A percentile compares a stretch with the other conserved stretches of the same genome.
Evolutionary conservation across 2,797 vertebrate species (phyloP).

Genomic region (Meda fulgida): DNA sequence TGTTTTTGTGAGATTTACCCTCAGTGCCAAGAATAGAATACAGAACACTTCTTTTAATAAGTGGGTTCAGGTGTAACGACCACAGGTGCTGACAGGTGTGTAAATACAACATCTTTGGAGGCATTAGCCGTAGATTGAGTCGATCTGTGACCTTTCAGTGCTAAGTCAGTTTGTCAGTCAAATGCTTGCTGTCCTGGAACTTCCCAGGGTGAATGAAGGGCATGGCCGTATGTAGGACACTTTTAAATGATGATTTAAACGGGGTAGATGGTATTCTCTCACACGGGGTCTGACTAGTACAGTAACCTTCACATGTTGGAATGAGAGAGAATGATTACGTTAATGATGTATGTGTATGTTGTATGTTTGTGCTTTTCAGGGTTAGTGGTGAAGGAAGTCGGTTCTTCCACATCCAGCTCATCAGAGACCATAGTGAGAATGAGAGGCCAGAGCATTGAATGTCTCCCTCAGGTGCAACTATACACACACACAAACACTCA

Average conservation of each 20-base stretch:
- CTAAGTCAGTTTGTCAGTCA: background rate
- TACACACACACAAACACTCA: conserved; percentile 1
- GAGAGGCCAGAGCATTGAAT: conserved; percentile 96
- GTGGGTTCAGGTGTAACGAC: background rate
- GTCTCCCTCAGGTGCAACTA: conserved; percentile 89
- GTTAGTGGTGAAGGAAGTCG: conserved; percentile 93
- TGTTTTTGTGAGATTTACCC: background rate
- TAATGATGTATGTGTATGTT: background rate
- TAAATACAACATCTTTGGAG: conserved; percentile 10
- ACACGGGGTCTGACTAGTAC: too few species aligned
- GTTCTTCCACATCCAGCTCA: conserved; percentile 96
- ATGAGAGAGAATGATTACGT: background rate
- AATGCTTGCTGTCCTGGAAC: background rate
- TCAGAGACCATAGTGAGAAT: conserved; percentile 97
- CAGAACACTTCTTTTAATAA: background rate
- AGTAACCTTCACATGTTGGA: background rate
- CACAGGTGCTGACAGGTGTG: background rate
- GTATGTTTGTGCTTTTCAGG: conserved; percentile 72
- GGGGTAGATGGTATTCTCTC: too few species aligned
- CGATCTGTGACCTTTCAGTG: background rate
- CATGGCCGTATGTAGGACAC: background rate
- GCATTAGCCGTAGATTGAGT: background rate
- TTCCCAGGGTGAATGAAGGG: background rate
- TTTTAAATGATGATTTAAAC: background rate
- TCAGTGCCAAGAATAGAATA: background rate